phyloP scores from a whole-genome alignment of 1,140 invertebrate genomes.

The Lucilia sericata region DNA sequence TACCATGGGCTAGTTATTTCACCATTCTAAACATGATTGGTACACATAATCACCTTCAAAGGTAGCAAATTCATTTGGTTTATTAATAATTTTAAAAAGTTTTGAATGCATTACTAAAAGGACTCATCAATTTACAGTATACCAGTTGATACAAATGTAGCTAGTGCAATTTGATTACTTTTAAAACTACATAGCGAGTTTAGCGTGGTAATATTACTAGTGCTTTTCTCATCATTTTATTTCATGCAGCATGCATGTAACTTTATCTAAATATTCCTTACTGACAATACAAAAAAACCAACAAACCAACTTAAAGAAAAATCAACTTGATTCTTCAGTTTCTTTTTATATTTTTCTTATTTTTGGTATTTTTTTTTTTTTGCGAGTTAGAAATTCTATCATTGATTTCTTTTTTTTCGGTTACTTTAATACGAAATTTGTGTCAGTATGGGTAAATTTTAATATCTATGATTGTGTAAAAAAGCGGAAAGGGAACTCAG shows the following conservation, averaged over 20 bases:
- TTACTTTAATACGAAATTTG: neutral
- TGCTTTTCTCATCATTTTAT: neutral
- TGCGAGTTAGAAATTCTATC: neutral
- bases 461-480: neutral
- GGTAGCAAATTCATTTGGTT: too few species aligned
- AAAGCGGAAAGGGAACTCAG: neutral
- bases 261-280: neutral
- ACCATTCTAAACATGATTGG: too few species aligned
- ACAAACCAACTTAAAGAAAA: neutral
- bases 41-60: too few species aligned
- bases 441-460: neutral
- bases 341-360: neutral
- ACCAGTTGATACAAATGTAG: too few species aligned
- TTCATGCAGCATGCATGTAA: neutral
- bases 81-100: too few species aligned
- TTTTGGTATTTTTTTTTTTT: neutral
- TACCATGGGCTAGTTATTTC: too few species aligned
- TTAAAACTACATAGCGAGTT: too few species aligned
- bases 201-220: neutral
- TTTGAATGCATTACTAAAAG: too few species aligned
- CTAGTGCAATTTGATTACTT: too few species aligned
- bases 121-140: too few species aligned
- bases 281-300: neutral
- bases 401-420: constrained; percentile 6
- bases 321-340: neutral